Percentiles rank a stretch among this genome's conserved stretches.
phyloP scores from a whole-genome alignment of 92 coral and sea anemone species.

The Parazoanthus darwini region DNA sequence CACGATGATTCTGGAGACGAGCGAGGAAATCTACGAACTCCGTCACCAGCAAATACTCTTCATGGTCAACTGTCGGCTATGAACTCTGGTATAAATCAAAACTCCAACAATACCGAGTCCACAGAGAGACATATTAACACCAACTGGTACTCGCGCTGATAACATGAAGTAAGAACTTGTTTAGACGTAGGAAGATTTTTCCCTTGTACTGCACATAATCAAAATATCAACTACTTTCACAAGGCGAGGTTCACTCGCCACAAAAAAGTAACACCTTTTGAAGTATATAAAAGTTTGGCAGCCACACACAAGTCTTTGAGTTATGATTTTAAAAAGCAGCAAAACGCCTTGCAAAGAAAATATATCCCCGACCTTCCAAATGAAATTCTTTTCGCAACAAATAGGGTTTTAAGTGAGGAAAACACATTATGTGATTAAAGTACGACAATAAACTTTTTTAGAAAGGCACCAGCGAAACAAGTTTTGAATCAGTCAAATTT shows the following conservation, averaged over 20 bases:
- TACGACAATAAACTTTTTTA: background rate
- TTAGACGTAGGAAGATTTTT: background rate
- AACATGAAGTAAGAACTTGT: slow-evolving; percentile 1
- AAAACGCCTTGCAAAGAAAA: background rate
- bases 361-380: background rate
- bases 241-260: background rate
- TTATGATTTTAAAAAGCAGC: background rate
- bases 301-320: background rate
- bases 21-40: slow-evolving; percentile 52
- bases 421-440: slow-evolving; percentile 11
- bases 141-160: slow-evolving; percentile 75
- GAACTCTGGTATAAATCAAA: slow-evolving; percentile 53
- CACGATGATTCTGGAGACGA: slow-evolving; percentile 63
- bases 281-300: background rate
- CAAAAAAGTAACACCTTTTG: background rate
- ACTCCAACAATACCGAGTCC: slow-evolving; percentile 49
- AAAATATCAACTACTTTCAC: background rate
- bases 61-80: slow-evolving; percentile 49
- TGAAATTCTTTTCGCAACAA: background rate
- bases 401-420: background rate
- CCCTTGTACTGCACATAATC: background rate
- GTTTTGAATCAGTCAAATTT: background rate
- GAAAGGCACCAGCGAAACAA: background rate
- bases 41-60: slow-evolving; percentile 69
- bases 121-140: slow-evolving; percentile 62